Evolutionary conservation across 1,140 invertebrate genomes (phyloP).

Genomic region (Diachasmimorpha longicaudata): DNA sequence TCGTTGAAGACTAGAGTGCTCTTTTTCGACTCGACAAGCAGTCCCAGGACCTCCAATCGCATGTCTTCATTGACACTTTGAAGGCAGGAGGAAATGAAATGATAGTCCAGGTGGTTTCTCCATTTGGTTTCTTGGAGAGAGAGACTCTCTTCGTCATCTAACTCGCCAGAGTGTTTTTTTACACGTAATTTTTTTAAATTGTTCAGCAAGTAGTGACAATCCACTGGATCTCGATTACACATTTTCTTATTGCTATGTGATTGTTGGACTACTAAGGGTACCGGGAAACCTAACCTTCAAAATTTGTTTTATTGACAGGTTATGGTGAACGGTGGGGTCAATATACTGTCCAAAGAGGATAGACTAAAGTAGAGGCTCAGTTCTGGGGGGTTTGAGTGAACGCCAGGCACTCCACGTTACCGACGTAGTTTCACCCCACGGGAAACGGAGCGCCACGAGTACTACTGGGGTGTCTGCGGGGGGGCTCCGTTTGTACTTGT

Average conservation of each 20-base stretch:
- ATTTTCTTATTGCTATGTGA: not conserved
- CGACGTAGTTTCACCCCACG: no score
- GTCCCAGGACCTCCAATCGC: conserved; percentile 63
- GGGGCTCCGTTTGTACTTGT: no score
- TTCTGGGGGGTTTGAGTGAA: no score
- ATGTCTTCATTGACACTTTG: conserved; percentile 58
- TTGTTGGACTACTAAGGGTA: no score
- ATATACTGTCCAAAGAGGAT: no score
- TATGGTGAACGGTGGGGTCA: not conserved
- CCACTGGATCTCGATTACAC: not conserved
- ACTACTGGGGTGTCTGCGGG: no score
- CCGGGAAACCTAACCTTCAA: not conserved
- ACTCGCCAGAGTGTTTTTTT: conserved; percentile 39
- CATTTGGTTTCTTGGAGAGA: conserved; percentile 36
- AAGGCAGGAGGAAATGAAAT: conserved; percentile 51
- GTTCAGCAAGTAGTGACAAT: not conserved
- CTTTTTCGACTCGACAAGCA: conserved; percentile 79
- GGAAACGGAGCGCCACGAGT: no score
- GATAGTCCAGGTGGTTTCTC: conserved; percentile 50
- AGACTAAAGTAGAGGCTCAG: no score
- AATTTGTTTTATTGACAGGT: not conserved
- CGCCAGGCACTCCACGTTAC: no score
- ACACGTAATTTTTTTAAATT: conserved; percentile 25
- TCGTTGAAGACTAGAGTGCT: conserved; percentile 70
- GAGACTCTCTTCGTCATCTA: conserved; percentile 30